phyloP scores from a whole-genome alignment of 2,113 vertebrate genomes.

The Pedetes capensis region DNA sequence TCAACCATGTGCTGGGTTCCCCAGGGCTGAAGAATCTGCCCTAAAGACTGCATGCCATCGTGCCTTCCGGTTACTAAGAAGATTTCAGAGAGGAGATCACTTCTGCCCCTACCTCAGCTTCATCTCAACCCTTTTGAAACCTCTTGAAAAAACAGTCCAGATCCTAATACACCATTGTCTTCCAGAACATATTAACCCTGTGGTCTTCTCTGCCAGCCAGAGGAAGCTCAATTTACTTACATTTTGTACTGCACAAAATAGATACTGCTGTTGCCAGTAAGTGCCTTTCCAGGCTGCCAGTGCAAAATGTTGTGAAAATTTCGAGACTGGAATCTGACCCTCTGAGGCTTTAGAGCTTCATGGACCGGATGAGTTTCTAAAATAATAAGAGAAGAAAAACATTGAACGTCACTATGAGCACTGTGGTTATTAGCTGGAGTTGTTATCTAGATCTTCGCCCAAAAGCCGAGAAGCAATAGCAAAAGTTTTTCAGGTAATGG shows the following conservation, averaged over 20 bases:
- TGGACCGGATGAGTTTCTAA: constrained; percentile 59
- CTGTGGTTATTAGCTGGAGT: background rate
- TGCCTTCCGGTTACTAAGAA: background rate
- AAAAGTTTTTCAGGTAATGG: background rate
- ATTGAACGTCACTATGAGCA: too few species aligned
- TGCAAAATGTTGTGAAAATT: constrained; percentile 82
- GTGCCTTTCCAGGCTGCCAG: constrained; percentile 77
- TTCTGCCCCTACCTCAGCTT: background rate
- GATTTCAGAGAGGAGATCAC: background rate
- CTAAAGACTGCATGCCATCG: background rate
- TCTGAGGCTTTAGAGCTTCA: constrained; percentile 71
- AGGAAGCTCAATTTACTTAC: constrained; percentile 73
- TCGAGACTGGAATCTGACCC: constrained; percentile 77
- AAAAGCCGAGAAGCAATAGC: too few species aligned
- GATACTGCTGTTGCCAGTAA: background rate
- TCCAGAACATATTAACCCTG: background rate
- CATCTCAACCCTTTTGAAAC: background rate
- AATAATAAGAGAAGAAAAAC: constrained; percentile 41
- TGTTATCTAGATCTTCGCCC: too few species aligned
- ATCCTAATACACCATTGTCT: too few species aligned
- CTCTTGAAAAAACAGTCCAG: background rate
- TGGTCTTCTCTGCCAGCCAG: background rate
- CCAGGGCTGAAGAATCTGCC: background rate
- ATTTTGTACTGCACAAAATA: constrained; percentile 85
- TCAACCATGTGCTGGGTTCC: background rate